phyloP scores from a whole-genome alignment of 2,797 vertebrate genomes.

The Heliangelus exortis region DNA sequence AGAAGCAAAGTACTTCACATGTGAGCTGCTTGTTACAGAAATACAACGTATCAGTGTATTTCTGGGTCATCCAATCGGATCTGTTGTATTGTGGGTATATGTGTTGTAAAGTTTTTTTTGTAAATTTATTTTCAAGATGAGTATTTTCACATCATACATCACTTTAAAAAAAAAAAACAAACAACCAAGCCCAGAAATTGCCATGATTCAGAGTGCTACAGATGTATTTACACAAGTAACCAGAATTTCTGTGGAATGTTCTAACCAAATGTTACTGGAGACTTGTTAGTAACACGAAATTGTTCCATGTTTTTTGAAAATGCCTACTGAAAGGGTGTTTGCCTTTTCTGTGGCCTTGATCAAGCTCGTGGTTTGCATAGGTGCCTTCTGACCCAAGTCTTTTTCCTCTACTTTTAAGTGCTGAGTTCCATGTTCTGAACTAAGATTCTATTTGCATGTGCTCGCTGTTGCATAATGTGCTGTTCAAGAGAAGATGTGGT shows the following conservation, averaged over 20 bases:
- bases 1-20: neutral
- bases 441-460: neutral
- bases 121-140: neutral
- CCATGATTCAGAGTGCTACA: neutral
- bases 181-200: neutral
- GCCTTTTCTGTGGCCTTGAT: neutral
- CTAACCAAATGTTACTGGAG: neutral
- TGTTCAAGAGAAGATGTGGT: fast-evolving
- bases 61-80: neutral
- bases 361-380: neutral
- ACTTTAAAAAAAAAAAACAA: neutral
- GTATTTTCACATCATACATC: neutral
- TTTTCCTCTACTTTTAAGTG: neutral
- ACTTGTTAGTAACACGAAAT: neutral
- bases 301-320: neutral
- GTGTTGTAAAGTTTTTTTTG: neutral
- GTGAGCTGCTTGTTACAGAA: neutral
- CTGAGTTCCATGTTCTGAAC: fast-evolving
- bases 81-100: neutral
- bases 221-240: neutral
- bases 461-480: fast-evolving
- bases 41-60: neutral
- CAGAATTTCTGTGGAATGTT: neutral
- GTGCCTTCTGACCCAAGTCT: neutral
- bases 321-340: neutral